These are phyloP conservation scores for Pyralis farinalis DNA, from an alignment of 2,888 invertebrate genomes.

Conservation along the genomic window DNA sequence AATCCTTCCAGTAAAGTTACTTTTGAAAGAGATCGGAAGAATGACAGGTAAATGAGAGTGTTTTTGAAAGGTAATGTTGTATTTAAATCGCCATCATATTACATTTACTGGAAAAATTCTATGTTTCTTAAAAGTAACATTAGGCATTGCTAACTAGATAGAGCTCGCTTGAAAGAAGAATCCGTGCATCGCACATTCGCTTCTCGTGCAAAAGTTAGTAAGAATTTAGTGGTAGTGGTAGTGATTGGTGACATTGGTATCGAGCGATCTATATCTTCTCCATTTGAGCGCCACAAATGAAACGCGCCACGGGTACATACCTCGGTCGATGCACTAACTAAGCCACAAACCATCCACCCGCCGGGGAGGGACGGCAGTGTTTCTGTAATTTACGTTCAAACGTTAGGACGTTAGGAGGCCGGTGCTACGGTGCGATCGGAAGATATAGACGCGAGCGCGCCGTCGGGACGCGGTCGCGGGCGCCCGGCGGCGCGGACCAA, in stretches of 20 bases:
- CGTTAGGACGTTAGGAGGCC: conserved; percentile 26
- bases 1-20: conserved; percentile 61
- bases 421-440: conserved; percentile 30
- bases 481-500: conserved; percentile 65
- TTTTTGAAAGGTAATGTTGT: too few species aligned
- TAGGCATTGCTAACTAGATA: conserved; percentile 78
- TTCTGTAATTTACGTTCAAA: conserved; percentile 38
- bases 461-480: conserved; percentile 55
- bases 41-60: neutral
- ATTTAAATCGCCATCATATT: neutral
- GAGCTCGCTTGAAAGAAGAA: conserved; percentile 78
- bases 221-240: conserved; percentile 67
- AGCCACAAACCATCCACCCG: conserved; percentile 33
- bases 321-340: conserved; percentile 31
- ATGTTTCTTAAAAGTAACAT: conserved; percentile 68
- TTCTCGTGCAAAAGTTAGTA: conserved; percentile 75
- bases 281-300: conserved; percentile 24
- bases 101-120: conserved; percentile 57
- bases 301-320: conserved; percentile 38
- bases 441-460: conserved; percentile 73
- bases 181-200: conserved; percentile 80
- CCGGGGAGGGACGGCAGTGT: conserved; percentile 22
- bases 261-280: conserved; percentile 76
- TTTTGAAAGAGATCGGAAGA: conserved; percentile 3
- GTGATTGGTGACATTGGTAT: conserved; percentile 70